Evolutionary conservation across 1,140 invertebrate genomes (phyloP).

Genomic region (Euwallacea similis): DNA sequence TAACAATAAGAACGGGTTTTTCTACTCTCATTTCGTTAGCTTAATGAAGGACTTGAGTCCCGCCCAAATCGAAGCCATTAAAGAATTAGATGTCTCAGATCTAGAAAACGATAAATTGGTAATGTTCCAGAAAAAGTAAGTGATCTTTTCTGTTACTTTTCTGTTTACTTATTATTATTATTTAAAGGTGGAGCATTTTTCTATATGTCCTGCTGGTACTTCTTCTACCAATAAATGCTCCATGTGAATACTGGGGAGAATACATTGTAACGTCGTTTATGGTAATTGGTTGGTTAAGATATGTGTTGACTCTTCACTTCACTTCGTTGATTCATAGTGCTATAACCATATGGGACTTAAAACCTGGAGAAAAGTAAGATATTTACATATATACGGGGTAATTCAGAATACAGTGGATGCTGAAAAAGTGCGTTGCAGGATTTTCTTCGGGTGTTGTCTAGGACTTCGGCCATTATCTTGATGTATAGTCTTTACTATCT

Average conservation of each 20-base stretch:
- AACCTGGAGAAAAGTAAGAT: slow-evolving; percentile 70
- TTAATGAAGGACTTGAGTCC: slow-evolving; percentile 67
- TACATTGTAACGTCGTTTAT: slow-evolving; percentile 46
- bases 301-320: slow-evolving; percentile 62
- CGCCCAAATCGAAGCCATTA: slow-evolving; percentile 69
- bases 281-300: slow-evolving; percentile 65
- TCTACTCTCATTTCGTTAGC: slow-evolving; percentile 78
- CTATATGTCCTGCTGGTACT: slow-evolving; percentile 64
- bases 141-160: not conserved
- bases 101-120: slow-evolving; percentile 81
- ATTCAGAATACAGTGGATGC: too few species aligned
- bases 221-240: slow-evolving; percentile 72
- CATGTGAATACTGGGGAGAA: slow-evolving; percentile 75
- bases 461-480: too few species aligned
- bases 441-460: not conserved
- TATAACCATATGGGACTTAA: slow-evolving; percentile 69
- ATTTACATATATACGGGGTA: too few species aligned
- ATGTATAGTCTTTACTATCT: too few species aligned
- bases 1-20: slow-evolving; percentile 82
- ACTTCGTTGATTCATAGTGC: slow-evolving; percentile 72
- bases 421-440: too few species aligned
- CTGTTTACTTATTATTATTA: slow-evolving; percentile 2
- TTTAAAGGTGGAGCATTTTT: slow-evolving; percentile 71
- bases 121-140: slow-evolving; percentile 78
- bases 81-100: slow-evolving; percentile 82